phyloP scores from a whole-genome alignment of 2,797 vertebrate species.

The Anabacerthia variegaticeps region DNA sequence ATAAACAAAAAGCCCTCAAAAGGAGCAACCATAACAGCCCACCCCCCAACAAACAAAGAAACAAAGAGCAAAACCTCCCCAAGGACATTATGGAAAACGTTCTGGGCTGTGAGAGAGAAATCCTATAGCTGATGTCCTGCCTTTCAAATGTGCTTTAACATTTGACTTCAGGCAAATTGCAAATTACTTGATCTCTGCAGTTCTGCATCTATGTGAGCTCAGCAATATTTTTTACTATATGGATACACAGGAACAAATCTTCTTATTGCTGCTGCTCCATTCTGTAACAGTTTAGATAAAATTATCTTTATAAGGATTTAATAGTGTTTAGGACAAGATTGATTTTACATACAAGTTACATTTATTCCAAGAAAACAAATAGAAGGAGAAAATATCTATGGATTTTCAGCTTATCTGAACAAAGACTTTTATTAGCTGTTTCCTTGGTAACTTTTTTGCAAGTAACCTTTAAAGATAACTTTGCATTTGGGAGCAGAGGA shows the following conservation, averaged over 20 bases:
- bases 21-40: neutral
- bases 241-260: neutral
- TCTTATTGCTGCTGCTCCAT: neutral
- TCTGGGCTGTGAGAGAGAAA: neutral
- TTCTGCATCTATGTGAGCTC: neutral
- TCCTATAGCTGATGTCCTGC: neutral
- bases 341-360: neutral
- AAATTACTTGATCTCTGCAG: neutral
- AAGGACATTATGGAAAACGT: neutral
- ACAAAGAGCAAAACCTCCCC: neutral
- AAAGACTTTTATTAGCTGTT: conserved; percentile 16
- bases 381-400: neutral
- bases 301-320: neutral
- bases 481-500: neutral
- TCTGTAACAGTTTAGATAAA: conserved; percentile 5
- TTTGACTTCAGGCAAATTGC: neutral
- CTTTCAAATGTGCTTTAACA: neutral
- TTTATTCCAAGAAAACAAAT: conserved; percentile 12
- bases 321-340: neutral
- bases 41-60: no score
- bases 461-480: conserved; percentile 35
- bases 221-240: neutral
- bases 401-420: conserved; percentile 23
- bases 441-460: conserved; percentile 11
- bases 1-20: neutral